phyloP scores from a whole-genome alignment of 2,113 vertebrate species.

The Chiloscyllium plagiosum region DNA sequence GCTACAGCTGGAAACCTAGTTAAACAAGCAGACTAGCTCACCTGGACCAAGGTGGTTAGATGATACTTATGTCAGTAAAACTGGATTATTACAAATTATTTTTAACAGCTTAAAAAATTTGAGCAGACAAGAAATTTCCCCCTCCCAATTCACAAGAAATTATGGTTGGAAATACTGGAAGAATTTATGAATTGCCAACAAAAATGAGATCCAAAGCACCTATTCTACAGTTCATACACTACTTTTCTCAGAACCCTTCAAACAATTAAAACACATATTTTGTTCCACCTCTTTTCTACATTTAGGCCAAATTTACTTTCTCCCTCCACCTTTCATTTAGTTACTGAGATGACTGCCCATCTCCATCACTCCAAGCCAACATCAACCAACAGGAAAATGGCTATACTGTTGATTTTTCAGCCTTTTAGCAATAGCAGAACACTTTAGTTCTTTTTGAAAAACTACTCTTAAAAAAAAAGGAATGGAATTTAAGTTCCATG shows the following conservation, averaged over 20 bases:
- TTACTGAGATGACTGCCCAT: neutral
- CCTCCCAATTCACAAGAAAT: too few species aligned
- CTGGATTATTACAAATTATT: too few species aligned
- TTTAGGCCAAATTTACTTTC: neutral
- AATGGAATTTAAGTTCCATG: neutral
- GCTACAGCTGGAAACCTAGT: too few species aligned
- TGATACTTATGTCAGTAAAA: neutral
- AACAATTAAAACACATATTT: neutral
- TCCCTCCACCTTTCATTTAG: neutral
- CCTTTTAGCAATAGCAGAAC: neutral
- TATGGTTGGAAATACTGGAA: neutral
- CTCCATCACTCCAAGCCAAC: neutral
- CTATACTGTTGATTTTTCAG: neutral
- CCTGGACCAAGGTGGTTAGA: neutral
- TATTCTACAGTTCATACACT: neutral
- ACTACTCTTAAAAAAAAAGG: neutral
- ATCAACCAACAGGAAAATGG: neutral
- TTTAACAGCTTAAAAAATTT: neutral
- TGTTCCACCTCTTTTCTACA: neutral
- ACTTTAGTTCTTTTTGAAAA: neutral
- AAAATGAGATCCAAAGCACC: neutral
- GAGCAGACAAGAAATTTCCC: too few species aligned
- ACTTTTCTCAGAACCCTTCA: neutral
- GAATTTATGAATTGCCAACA: neutral
- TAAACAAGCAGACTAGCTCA: too few species aligned